Base-by-base conservation (phyloP, 2,113 vertebrate genomes). In the Spheniscus mendiculus region DNA sequence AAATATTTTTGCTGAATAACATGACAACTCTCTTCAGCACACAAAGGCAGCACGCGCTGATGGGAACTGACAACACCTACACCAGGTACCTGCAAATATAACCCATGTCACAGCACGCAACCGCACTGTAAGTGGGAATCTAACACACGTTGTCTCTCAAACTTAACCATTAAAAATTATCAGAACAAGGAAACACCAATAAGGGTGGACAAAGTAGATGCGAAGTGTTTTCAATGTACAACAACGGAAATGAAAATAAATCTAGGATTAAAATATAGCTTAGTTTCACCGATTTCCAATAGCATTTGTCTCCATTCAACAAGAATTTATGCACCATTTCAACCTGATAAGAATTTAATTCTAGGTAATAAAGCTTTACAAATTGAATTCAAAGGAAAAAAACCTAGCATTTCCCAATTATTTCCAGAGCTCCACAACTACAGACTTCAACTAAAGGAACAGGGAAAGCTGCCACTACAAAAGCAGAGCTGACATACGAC, bases 321-420 rank as follows among this genome's bases (percentile, higher is more conserved):
- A 93, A 90, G 67, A 96, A 95, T 95, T 93, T 95, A 95, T 95
- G 92, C 50, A 92, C 79, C 79, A 94, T 93, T 97, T 94, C 93
- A 97, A 89, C 58, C 83, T 94, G 89, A 91, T 95, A 96, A 95
- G 81, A 94, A 85, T 72, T 96, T 96, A 96, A 95, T 93, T 96
- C 93, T 95, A 96, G 66, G 94, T 87, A 97, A 98, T 95, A 97
- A 97, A 97, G 89, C 86, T 94, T 96, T 79, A 94, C 88, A 97
- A 97, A 97, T 92, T 91, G 49, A 90, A 97, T 96, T 95, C 70
- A 83, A 95, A 91, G 50, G 14, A 2, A 0, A 14, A 65, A 91
- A 50, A 12, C 3, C 3, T 59, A 85, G 85, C 71, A 76, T 69
- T 84, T 73, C 83, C 83, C 93, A 83, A 71, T 85, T 89, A 94